Evolutionary conservation across 2,797 vertebrate genomes (phyloP).

Genomic region (Melanotaenia parkinsoni): DNA sequence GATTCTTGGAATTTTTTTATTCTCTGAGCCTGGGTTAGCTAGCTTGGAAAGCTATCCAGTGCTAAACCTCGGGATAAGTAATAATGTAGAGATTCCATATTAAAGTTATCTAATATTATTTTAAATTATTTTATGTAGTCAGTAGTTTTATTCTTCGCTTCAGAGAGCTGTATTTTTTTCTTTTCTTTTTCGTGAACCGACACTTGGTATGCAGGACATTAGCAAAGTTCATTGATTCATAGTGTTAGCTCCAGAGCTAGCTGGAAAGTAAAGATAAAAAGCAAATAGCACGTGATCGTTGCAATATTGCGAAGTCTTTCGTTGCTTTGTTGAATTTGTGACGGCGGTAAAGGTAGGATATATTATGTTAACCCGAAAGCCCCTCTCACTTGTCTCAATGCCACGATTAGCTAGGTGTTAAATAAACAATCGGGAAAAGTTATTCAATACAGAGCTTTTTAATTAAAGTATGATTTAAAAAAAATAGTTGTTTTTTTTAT

Average conservation of each 20-base stretch:
- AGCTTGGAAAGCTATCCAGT: slow-evolving; percentile 62
- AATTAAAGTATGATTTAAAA: neutral
- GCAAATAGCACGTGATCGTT: neutral
- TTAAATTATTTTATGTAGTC: neutral
- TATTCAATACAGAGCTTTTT: neutral
- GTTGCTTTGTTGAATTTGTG: neutral
- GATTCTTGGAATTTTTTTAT: slow-evolving; percentile 62
- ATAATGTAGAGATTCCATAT: neutral
- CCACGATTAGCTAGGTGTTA: neutral
- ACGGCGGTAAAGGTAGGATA: neutral
- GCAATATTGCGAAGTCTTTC: accelerated
- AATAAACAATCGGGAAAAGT: slow-evolving; percentile 23
- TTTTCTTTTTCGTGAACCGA: slow-evolving; percentile 19
- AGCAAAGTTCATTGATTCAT: slow-evolving; percentile 76
- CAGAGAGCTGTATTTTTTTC: neutral
- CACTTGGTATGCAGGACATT: slow-evolving; percentile 40
- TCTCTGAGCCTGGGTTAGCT: slow-evolving; percentile 63
- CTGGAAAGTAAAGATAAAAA: slow-evolving; percentile 20
- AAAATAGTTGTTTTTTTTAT: neutral
- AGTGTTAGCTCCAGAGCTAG: slow-evolving; percentile 52
- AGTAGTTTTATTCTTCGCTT: neutral
- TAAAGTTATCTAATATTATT: slow-evolving; percentile 37
- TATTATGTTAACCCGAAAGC: neutral
- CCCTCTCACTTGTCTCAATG: neutral
- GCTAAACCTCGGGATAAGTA: slow-evolving; percentile 48